phyloP scores from a whole-genome alignment of 2,888 invertebrate genomes.

The Deilephila elpenor region DNA sequence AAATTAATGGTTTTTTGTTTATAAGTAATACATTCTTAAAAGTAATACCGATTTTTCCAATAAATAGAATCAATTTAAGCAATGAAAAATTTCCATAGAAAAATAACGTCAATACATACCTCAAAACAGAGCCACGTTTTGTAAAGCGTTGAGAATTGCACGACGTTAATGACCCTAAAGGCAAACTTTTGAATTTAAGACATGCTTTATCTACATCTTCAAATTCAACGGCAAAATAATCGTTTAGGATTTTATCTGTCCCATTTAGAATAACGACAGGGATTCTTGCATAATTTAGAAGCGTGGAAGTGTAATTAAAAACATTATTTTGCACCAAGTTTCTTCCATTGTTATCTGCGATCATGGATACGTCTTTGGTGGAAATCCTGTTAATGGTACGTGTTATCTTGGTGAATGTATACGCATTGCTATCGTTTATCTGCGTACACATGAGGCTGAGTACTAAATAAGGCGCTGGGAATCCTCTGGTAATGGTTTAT shows the following conservation, averaged over 20 bases:
- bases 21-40: no score
- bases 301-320: conserved; percentile 74
- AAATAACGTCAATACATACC: no score
- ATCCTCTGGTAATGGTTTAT: conserved; percentile 28
- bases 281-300: conserved; percentile 67
- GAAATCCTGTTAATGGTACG: conserved; percentile 55
- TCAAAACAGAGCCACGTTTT: conserved; percentile 28
- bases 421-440: conserved; percentile 66
- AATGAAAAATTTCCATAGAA: background rate
- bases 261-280: conserved; percentile 70
- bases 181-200: conserved; percentile 27
- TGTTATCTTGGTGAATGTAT: conserved; percentile 53
- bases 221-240: conserved; percentile 61
- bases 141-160: conserved; percentile 28
- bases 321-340: conserved; percentile 62
- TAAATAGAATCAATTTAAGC: background rate
- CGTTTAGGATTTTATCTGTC: conserved; percentile 66
- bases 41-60: no score
- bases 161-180: conserved; percentile 29
- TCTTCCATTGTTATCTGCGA: conserved; percentile 68
- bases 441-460: conserved; percentile 36
- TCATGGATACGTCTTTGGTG: conserved; percentile 61
- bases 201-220: conserved; percentile 43
- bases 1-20: no score
- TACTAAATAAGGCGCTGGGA: conserved; percentile 32